Evolutionary conservation across 1,140 invertebrate genomes (phyloP).

Genomic region (Dryas iulia): DNA sequence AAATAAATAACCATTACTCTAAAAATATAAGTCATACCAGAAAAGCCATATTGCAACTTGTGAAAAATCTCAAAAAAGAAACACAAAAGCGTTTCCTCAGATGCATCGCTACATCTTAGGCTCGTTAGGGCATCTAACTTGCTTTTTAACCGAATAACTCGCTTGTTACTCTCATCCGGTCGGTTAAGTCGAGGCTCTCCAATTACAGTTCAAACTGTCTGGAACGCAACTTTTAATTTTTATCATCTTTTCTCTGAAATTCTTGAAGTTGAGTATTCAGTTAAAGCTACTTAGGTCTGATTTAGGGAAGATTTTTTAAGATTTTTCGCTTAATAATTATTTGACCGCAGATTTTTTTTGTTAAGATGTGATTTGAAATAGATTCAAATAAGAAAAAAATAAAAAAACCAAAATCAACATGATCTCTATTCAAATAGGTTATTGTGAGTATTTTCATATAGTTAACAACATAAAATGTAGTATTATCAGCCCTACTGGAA

Average conservation of each 20-base stretch:
- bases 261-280: conserved; percentile 4
- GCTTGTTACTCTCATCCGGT: conserved; percentile 64
- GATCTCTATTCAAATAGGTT: no score
- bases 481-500: no score
- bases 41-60: neutral
- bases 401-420: no score
- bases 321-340: neutral
- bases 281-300: neutral
- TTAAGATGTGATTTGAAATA: no score
- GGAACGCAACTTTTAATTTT: conserved; percentile 33
- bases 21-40: no score
- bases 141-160: conserved; percentile 51
- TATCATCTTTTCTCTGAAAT: conserved; percentile 16
- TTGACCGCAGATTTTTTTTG: no score
- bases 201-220: conserved; percentile 34
- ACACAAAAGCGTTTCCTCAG: conserved; percentile 42
- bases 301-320: neutral
- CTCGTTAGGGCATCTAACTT: conserved; percentile 49
- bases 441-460: no score
- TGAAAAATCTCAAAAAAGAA: conserved; percentile 16
- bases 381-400: no score
- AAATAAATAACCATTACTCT: no score
- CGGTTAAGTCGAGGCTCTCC: conserved; percentile 61
- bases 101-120: conserved; percentile 60
- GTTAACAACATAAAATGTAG: no score